phyloP scores from a whole-genome alignment of 2,113 vertebrate species.

The Menura novaehollandiae region DNA sequence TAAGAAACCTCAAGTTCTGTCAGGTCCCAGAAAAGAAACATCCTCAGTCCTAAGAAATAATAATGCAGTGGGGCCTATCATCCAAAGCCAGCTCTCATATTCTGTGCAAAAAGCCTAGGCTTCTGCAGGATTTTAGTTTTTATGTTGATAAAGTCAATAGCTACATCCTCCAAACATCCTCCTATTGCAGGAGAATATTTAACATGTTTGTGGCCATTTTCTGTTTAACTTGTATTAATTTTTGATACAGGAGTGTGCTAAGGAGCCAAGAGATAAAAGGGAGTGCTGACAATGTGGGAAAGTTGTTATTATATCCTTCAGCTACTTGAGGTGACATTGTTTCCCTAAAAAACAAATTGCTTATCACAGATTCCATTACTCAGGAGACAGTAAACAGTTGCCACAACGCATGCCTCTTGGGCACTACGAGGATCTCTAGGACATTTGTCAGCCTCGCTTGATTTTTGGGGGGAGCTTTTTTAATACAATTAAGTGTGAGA shows the following conservation, averaged over 20 bases:
- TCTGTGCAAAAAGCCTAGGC: neutral
- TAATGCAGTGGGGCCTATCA: neutral
- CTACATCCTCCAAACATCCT: neutral
- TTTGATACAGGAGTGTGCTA: neutral
- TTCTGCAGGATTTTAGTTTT: neutral
- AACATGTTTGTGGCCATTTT: neutral
- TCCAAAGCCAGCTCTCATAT: neutral
- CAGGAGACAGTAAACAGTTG: neutral
- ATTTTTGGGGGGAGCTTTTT: neutral
- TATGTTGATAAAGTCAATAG: neutral
- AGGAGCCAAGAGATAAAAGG: neutral
- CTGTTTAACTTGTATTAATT: neutral
- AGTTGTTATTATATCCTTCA: neutral
- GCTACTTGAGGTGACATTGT: neutral
- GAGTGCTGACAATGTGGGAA: neutral
- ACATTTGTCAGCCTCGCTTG: neutral
- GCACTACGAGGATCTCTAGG: neutral
- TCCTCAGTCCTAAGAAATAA: neutral
- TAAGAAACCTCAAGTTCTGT: neutral
- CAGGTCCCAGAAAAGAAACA: slow-evolving; percentile 1
- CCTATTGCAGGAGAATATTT: neutral
- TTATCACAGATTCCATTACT: neutral
- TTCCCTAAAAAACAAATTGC: slow-evolving; percentile 23
- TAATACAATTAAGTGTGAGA: neutral
- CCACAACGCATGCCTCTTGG: neutral